Conservation (phyloP, 2,113 vertebrate species). For the Boleophthalmus pectinirostris region DNA sequence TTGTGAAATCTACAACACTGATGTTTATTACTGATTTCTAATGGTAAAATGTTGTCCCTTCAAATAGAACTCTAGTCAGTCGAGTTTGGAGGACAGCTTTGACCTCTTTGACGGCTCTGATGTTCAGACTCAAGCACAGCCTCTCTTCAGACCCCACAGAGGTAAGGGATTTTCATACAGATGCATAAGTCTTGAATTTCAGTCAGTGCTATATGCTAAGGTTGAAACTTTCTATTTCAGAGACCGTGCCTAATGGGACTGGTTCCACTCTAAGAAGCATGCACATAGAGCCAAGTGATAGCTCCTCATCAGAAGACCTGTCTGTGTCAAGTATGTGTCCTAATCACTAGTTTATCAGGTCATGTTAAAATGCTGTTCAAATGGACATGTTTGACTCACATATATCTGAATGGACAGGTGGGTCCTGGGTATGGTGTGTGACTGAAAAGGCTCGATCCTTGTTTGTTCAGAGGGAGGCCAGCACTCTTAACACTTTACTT, state of each 20-base stretch:
- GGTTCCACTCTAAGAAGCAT: constrained; percentile 33
- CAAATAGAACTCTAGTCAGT: constrained; percentile 77
- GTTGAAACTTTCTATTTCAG: constrained; percentile 31
- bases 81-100: constrained; percentile 73
- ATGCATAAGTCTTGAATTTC: not conserved
- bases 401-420: constrained; percentile 41
- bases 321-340: constrained; percentile 60
- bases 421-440: constrained; percentile 65
- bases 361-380: not conserved
- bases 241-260: constrained; percentile 42
- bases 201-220: not conserved
- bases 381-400: not conserved
- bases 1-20: constrained; percentile 26
- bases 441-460: constrained; percentile 47
- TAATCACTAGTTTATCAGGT: not conserved
- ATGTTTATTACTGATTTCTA: not conserved
- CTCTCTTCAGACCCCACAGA: constrained; percentile 36
- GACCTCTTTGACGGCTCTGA: constrained; percentile 54
- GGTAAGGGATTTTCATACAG: constrained; percentile 52
- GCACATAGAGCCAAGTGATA: constrained; percentile 49
- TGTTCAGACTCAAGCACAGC: constrained; percentile 32
- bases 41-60: not conserved
- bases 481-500: constrained; percentile 76
- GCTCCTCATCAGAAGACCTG: constrained; percentile 65
- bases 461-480: constrained; percentile 67